Evolutionary conservation across 2,888 invertebrate species (phyloP).

Genomic region (Molorchus minor): DNA sequence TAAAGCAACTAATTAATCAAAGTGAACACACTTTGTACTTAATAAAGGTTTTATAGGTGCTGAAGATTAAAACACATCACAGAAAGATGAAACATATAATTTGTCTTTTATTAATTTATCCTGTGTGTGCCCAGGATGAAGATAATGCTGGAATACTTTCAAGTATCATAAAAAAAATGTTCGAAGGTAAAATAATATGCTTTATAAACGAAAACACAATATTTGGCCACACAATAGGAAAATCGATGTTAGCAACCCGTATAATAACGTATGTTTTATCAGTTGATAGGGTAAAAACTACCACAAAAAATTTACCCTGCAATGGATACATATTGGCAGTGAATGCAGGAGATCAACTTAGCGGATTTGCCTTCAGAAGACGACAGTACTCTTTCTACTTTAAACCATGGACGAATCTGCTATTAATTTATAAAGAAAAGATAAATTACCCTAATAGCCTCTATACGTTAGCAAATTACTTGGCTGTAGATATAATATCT

Average conservation of each 20-base stretch:
- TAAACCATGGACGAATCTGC: slow-evolving; percentile 6
- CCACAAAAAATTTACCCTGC: slow-evolving; percentile 6
- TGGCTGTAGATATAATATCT: slow-evolving; percentile 10
- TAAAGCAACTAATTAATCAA: no score
- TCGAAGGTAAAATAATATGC: background rate
- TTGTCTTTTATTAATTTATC: background rate
- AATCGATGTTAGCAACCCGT: background rate
- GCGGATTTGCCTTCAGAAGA: background rate
- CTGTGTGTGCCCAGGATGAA: background rate
- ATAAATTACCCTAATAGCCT: background rate
- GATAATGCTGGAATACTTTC: background rate
- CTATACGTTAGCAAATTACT: background rate
- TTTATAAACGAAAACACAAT: slow-evolving; percentile 5
- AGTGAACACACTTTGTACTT: no score
- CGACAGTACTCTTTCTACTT: slow-evolving; percentile 2
- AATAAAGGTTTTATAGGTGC: no score
- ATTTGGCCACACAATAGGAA: background rate
- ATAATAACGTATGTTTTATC: slow-evolving; percentile 2
- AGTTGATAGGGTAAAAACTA: background rate
- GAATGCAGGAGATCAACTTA: background rate
- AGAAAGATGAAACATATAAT: background rate
- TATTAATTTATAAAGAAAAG: slow-evolving; percentile 10
- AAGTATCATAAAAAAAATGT: background rate
- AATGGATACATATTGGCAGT: slow-evolving; percentile 1
- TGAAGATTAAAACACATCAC: no score